Evolutionary conservation across 2,113 vertebrate genomes (phyloP).

Genomic region (Tretioscincus oriximinensis): DNA sequence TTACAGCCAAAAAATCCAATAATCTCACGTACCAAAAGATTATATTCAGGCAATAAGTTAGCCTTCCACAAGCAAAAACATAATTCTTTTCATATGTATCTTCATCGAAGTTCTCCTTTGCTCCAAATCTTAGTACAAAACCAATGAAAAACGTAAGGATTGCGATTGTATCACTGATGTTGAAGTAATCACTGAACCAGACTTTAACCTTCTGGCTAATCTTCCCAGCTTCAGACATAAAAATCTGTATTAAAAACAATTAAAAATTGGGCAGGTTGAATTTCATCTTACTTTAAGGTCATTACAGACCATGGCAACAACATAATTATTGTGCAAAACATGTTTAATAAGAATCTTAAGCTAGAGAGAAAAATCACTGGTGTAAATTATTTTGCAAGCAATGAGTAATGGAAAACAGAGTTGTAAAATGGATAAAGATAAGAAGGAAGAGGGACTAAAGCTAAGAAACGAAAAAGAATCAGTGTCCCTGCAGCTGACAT

Average conservation of each 20-base stretch:
- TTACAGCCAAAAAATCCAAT: slow-evolving; percentile 94
- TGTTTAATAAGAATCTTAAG: not conserved
- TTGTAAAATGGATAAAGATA: not conserved
- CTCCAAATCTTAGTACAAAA: slow-evolving; percentile 89
- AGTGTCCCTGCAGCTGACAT: not conserved
- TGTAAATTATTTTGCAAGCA: not conserved
- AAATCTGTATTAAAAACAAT: slow-evolving; percentile 78
- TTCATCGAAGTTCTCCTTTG: slow-evolving; percentile 70
- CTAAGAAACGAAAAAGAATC: too few relatives aligned
- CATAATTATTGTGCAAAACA: not conserved
- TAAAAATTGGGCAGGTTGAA: not conserved
- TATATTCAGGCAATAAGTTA: slow-evolving; percentile 95
- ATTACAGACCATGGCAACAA: not conserved
- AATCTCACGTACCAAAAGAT: slow-evolving; percentile 99
- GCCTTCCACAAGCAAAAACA: slow-evolving; percentile 84
- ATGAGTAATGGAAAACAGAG: not conserved
- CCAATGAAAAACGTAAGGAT: slow-evolving; percentile 93
- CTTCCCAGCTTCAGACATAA: slow-evolving; percentile 98
- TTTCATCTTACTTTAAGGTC: not conserved
- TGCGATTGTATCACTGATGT: slow-evolving; percentile 92
- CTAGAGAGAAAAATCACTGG: not conserved
- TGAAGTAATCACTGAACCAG: slow-evolving; percentile 97
- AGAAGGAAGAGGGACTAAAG: not conserved
- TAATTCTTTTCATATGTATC: slow-evolving; percentile 67
- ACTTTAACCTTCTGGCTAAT: slow-evolving; percentile 97